These are phyloP conservation scores for Crotalus tigris DNA, from an alignment of 2,113 vertebrate genomes.

Conservation along the genomic window DNA sequence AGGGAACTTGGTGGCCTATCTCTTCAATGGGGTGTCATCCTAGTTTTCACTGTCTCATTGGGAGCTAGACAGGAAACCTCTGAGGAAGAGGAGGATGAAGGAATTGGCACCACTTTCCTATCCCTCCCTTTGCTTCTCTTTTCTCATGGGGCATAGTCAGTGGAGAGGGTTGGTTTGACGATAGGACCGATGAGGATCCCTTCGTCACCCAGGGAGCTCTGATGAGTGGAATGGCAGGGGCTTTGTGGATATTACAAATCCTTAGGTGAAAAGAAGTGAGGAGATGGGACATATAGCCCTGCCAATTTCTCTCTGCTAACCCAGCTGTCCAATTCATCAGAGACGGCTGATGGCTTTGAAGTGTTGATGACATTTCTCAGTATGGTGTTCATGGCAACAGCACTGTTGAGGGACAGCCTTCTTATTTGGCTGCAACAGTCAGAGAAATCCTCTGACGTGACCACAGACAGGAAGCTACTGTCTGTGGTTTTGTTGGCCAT, in stretches of 20 bases:
- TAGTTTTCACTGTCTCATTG: not conserved
- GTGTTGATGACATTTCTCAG: not conserved
- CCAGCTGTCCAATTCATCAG: not conserved
- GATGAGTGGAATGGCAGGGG: not conserved
- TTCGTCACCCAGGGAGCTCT: not conserved
- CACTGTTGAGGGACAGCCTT: not conserved
- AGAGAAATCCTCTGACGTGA: not conserved
- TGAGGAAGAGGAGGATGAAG: not conserved
- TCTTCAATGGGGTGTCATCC: not conserved
- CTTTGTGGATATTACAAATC: not conserved
- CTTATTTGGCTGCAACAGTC: not conserved
- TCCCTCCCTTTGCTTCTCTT: not conserved
- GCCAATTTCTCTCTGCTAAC: not conserved
- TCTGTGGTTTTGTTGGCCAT: not conserved
- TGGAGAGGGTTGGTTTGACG: not conserved
- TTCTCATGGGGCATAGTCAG: not conserved
- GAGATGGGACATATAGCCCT: not conserved
- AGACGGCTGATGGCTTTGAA: not conserved
- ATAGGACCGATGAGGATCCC: not conserved
- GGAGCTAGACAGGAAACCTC: not conserved
- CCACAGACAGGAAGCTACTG: not conserved
- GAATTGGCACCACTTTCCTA: not conserved
- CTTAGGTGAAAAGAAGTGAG: not conserved
- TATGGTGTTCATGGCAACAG: not conserved
- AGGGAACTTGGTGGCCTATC: not conserved